Evolutionary conservation across 2,888 invertebrate species (phyloP), one percentile per base, ranked within the genome.

Genomic region (Gymnosoma rotundatum): DNA sequence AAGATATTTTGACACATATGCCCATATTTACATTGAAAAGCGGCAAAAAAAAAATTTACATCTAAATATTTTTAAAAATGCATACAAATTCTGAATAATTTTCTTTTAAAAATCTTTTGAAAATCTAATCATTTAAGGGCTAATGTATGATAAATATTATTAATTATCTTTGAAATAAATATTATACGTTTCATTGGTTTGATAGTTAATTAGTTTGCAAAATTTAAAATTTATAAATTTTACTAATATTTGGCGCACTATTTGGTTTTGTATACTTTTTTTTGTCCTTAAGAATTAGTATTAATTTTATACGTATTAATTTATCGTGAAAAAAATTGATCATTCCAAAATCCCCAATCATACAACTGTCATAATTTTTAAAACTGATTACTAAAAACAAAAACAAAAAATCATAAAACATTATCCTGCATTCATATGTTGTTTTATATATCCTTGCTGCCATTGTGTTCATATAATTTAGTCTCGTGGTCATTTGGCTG

Each of bases 401-500:
- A 6, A 32, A 32, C 2, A 32, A 5, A 32, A 32, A 32, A 32
- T 7, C 2, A 32, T 6, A 32, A 10, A 56, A 32, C 69, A 74
- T 73, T 54, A 66, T 81, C 78, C 78, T 76, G 32, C 80, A 64
- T 70, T 72, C 76, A 80, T 54, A 78, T 81, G 63, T 79, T 81
- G 81, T 79, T 78, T 81, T 84, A 83, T 78, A 69, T 69, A 81
- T 74, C 72, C 76, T 25, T 81, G 74, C 72, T 74, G 74, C 79
- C 79, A 83, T 76, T 80, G 32, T 74, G 70, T 76, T 80, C 75
- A 80, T 70, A 69, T 70, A 82, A 85, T 79, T 89, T 94, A 98
- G 96, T 93, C 95, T 86, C 95, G 97, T 87, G 97, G 97, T 79
- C 97, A 97, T 92, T 94, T 96, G 89, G 94, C 96, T 88, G 96